Percentiles rank a stretch among this genome's conserved stretches.
phyloP scores from a whole-genome alignment of 1,140 invertebrate species.

The Scaptomyza graminum region DNA sequence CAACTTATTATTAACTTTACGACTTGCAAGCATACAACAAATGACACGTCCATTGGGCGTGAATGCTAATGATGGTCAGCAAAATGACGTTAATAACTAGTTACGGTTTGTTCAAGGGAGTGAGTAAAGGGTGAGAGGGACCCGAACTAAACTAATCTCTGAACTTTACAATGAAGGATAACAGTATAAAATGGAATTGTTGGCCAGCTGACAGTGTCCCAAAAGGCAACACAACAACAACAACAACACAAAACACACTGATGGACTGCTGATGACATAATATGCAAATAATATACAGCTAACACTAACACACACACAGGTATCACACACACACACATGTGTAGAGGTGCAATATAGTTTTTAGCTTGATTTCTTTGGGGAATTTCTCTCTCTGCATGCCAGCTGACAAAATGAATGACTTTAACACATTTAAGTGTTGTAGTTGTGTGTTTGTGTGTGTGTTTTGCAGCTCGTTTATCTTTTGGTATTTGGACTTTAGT shows the following conservation, averaged over 20 bases:
- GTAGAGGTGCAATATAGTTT: conserved; percentile 66
- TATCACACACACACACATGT: conserved; percentile 14
- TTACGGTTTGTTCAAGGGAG: conserved; percentile 28
- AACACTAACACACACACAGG: conserved; percentile 17
- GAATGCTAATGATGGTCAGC: conserved; percentile 51
- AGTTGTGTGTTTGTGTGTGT: conserved; percentile 24
- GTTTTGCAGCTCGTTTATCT: conserved; percentile 53
- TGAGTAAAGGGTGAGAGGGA: neutral
- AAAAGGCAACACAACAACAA: conserved; percentile 58
- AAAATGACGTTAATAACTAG: conserved; percentile 64
- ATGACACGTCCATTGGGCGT: conserved; percentile 25
- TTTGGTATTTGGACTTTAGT: conserved; percentile 55
- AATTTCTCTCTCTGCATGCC: conserved; percentile 48
- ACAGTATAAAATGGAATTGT: conserved; percentile 24
- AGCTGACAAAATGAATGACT: conserved; percentile 32
- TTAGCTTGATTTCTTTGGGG: conserved; percentile 81
- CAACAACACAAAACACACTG: conserved; percentile 28
- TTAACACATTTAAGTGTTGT: conserved; percentile 3
- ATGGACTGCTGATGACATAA: conserved; percentile 79
- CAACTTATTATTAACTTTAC: conserved; percentile 61
- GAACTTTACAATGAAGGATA: conserved; percentile 61
- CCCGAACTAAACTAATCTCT: conserved; percentile 58
- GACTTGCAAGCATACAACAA: conserved; percentile 38
- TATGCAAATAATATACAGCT: conserved; percentile 71
- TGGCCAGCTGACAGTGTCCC: conserved; percentile 64